Evolutionary conservation across 2,888 invertebrate species (phyloP).

Genomic region (Chrysotoxum bicinctum): DNA sequence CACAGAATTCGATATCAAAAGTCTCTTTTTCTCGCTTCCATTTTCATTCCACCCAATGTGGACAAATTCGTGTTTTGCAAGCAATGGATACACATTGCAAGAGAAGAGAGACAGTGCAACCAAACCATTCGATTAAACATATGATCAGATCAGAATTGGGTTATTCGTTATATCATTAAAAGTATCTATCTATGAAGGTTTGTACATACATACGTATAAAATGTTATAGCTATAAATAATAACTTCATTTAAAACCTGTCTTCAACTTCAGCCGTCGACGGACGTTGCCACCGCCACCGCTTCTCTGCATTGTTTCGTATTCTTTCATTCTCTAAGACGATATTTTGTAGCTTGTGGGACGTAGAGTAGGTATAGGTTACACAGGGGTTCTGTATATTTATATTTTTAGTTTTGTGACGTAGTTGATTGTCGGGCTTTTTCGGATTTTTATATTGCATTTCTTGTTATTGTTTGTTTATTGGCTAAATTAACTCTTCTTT

Average conservation of each 20-base stretch:
- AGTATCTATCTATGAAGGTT: not conserved
- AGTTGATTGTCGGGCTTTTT: constrained; percentile 59
- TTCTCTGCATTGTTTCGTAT: constrained; percentile 16
- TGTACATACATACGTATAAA: not conserved
- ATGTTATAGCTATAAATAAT: constrained; percentile 31
- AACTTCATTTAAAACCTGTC: constrained; percentile 58
- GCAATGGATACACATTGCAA: not conserved
- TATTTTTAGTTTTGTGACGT: constrained; percentile 59
- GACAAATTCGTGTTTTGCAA: not conserved
- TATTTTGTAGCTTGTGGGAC: not conserved
- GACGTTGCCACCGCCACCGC: not conserved
- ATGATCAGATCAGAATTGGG: constrained; percentile 34
- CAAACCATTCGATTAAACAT: constrained; percentile 13
- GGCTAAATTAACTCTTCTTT: constrained; percentile 65
- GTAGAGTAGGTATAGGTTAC: not conserved
- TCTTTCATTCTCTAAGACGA: constrained; percentile 10
- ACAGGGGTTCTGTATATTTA: not conserved
- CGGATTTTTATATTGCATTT: constrained; percentile 32
- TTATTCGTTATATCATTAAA: not conserved
- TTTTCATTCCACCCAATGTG: not conserved
- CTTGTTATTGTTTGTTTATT: constrained; percentile 65
- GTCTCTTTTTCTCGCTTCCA: not conserved
- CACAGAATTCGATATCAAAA: not conserved
- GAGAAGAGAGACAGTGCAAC: constrained; percentile 1
- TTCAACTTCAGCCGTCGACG: not conserved